Evolutionary conservation across 1,140 invertebrate genomes (phyloP).

Genomic region (Nasonia giraulti): DNA sequence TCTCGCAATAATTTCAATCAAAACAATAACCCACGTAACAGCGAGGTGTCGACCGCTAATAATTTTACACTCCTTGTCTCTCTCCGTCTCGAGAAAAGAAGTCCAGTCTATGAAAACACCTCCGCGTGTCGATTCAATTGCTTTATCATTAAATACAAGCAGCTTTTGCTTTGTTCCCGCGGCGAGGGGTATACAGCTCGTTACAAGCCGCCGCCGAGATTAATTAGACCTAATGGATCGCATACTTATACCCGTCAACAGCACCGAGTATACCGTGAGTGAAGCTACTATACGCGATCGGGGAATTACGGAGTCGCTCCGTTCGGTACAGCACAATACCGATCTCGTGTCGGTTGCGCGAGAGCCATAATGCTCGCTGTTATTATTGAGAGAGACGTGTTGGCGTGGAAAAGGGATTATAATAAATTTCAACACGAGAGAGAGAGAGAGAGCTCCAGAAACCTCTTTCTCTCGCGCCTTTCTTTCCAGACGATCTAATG

Average conservation of each 20-base stretch:
- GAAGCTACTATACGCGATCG: neutral
- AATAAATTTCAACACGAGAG: constrained; percentile 32
- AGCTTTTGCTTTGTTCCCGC: neutral
- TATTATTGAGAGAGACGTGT: neutral
- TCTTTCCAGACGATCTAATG: constrained; percentile 15
- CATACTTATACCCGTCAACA: neutral
- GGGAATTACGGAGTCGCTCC: neutral
- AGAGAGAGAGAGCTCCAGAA: neutral
- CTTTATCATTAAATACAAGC: constrained; percentile 12
- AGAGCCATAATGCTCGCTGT: neutral
- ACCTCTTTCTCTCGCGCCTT: neutral
- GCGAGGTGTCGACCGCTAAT: too few relatives aligned
- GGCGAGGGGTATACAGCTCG: neutral
- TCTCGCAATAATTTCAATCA: too few relatives aligned
- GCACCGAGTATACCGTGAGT: neutral
- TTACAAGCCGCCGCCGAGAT: constrained; percentile 5
- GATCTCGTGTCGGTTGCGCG: neutral
- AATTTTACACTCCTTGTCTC: neutral
- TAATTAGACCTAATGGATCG: constrained; percentile 27
- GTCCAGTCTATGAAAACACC: neutral
- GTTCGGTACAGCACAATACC: neutral
- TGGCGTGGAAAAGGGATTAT: constrained; percentile 22
- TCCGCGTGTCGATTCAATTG: neutral
- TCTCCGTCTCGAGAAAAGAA: neutral
- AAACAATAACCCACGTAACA: too few relatives aligned